A percentile compares a stretch with the other conserved stretches of the same genome.
Evolutionary conservation across 2,888 invertebrate species (phyloP).

Genomic region (Oligia latruncula): DNA sequence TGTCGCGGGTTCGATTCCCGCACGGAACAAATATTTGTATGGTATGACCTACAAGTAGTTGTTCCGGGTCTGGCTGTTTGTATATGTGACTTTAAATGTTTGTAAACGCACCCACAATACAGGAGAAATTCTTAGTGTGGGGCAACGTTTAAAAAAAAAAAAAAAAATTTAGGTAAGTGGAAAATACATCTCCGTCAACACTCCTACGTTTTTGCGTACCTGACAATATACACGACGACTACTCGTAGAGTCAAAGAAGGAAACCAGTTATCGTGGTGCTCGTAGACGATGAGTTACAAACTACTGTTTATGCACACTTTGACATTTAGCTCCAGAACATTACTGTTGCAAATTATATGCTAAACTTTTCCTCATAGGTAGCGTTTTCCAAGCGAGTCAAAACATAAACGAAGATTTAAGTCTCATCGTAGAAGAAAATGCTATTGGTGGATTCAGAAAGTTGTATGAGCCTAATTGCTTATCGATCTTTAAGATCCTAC

Average conservation of each 20-base stretch:
- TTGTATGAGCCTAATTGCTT: not conserved
- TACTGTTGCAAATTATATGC: conserved; percentile 37
- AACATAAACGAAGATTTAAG: not conserved
- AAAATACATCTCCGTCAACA: not conserved
- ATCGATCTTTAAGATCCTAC: not conserved
- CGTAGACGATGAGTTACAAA: conserved; percentile 35
- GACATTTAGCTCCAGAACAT: conserved; percentile 36
- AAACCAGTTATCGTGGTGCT: conserved; percentile 21
- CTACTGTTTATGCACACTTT: conserved; percentile 26
- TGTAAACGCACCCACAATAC: too few relatives aligned
- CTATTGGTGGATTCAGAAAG: not conserved
- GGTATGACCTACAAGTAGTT: too few relatives aligned
- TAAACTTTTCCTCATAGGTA: conserved; percentile 13
- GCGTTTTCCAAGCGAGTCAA: conserved; percentile 24
- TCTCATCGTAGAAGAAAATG: not conserved
- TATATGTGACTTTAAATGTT: too few relatives aligned
- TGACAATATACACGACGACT: not conserved
- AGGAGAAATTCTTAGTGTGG: too few relatives aligned
- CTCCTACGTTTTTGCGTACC: not conserved
- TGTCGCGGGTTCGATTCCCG: too few relatives aligned
- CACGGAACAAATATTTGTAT: too few relatives aligned
- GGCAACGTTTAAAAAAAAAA: too few relatives aligned
- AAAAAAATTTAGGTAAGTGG: too few relatives aligned
- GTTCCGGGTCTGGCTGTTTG: too few relatives aligned
- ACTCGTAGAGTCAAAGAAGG: not conserved